These are phyloP conservation scores for Melipona beecheii DNA, from an alignment of 2,888 invertebrate species.

Conservation along the genomic window DNA sequence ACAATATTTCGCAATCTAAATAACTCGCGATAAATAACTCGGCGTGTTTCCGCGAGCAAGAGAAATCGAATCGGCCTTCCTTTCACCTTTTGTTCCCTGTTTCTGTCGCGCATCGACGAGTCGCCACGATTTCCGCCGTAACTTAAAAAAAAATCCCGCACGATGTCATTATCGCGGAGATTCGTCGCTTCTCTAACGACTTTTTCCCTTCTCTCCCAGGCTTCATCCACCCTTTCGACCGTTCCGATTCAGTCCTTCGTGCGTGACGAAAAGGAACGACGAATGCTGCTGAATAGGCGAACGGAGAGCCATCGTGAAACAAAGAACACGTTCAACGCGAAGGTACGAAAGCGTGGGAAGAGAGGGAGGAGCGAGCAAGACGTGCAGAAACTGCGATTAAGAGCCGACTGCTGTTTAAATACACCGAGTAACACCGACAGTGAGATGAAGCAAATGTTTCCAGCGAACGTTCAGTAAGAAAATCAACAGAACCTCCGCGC, in stretches of 20 bases:
- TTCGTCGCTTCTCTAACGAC: constrained; percentile 56
- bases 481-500: constrained; percentile 46
- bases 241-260: constrained; percentile 39
- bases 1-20: constrained; percentile 25
- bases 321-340: constrained; percentile 44
- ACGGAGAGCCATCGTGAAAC: constrained; percentile 44
- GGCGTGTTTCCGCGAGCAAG: neutral
- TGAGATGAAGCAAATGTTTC: constrained; percentile 33
- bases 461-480: constrained; percentile 56
- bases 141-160: constrained; percentile 37
- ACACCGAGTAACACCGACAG: constrained; percentile 23
- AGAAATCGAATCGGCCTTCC: constrained; percentile 12
- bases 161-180: constrained; percentile 57
- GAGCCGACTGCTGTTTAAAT: constrained; percentile 50
- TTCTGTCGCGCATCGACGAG: constrained; percentile 48
- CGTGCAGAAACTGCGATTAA: constrained; percentile 23
- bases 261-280: constrained; percentile 49
- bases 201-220: neutral
- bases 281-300: constrained; percentile 48
- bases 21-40: constrained; percentile 31
- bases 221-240: neutral
- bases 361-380: neutral
- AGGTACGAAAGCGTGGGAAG: neutral
- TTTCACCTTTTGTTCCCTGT: constrained; percentile 38
- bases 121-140: constrained; percentile 32